phyloP scores from a whole-genome alignment of 1,140 invertebrate genomes.

The Camponotus vicinus region DNA sequence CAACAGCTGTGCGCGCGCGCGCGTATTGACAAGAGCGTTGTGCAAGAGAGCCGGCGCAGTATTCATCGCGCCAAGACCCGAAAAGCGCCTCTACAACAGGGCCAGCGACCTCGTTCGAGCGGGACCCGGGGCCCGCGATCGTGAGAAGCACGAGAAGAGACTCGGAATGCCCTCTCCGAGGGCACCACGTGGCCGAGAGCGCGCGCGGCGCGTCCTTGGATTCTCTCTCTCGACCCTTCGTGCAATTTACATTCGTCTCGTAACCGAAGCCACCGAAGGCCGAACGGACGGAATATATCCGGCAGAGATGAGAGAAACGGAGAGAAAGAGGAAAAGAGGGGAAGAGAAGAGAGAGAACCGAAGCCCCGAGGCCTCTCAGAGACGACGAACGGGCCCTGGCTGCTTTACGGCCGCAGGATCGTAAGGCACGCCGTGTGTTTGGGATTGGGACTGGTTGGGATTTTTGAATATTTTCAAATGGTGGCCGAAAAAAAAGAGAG shows the following conservation, averaged over 20 bases:
- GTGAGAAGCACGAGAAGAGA: constrained; percentile 43
- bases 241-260: constrained; percentile 73
- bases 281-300: constrained; percentile 67
- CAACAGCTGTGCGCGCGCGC: not conserved
- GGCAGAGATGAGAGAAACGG: constrained; percentile 48
- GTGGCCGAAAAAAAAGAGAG: not conserved
- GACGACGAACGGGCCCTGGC: constrained; percentile 31
- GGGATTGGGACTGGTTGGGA: not conserved
- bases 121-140: constrained; percentile 54
- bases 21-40: constrained; percentile 9
- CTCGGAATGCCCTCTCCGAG: not conserved
- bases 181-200: constrained; percentile 37
- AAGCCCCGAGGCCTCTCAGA: not conserved
- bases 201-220: constrained; percentile 61
- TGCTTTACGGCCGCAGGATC: constrained; percentile 11
- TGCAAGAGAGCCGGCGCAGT: constrained; percentile 33
- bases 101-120: constrained; percentile 59
- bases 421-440: constrained; percentile 7
- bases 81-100: constrained; percentile 30
- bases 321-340: not conserved
- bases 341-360: no score
- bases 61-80: not conserved
- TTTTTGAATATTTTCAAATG: constrained; percentile 17
- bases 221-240: constrained; percentile 63
- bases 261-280: constrained; percentile 68